Percentiles rank a stretch among this genome's conserved stretches.
Conservation (phyloP, 2,113 vertebrate species). For the Gadus macrocephalus region DNA sequence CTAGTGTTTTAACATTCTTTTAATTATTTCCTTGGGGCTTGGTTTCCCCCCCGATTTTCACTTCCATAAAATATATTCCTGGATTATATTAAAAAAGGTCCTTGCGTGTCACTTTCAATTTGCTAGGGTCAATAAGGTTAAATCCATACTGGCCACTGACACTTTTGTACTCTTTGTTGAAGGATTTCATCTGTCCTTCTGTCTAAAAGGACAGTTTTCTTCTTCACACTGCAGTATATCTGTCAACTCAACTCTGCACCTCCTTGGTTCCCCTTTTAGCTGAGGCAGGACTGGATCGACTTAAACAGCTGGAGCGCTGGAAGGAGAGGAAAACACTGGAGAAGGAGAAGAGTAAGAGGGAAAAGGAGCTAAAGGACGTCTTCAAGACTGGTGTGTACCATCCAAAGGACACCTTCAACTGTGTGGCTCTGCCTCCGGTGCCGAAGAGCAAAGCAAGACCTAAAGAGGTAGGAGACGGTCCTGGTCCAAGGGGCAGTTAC, state of each 20-base stretch:
- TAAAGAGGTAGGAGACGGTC: conserved; percentile 67
- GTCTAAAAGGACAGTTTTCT: no score
- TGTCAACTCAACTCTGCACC: not conserved
- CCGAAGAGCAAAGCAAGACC: conserved; percentile 39
- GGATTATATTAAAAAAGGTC: no score
- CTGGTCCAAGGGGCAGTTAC: not conserved
- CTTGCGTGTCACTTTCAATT: no score
- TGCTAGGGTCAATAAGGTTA: no score
- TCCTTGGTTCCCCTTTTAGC: conserved; percentile 13
- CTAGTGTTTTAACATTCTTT: no score
- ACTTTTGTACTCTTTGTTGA: no score
- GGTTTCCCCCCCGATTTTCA: no score
- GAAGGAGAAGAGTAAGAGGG: conserved; percentile 81
- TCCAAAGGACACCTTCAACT: conserved; percentile 58
- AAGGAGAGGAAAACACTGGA: conserved; percentile 85
- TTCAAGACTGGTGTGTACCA: conserved; percentile 86
- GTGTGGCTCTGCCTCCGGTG: conserved; percentile 21
- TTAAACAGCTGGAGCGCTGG: conserved; percentile 83
- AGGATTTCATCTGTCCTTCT: no score
- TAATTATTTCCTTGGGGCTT: no score
- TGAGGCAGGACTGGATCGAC: conserved; percentile 66
- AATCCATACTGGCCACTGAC: no score
- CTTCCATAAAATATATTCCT: no score
- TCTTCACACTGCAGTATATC: not conserved
- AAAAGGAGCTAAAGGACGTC: conserved; percentile 76